A percentile compares a stretch with the other conserved stretches of the same genome.
Conservation (phyloP, 2,888 invertebrate species). For the Reticulitermes lucifugus region DNA sequence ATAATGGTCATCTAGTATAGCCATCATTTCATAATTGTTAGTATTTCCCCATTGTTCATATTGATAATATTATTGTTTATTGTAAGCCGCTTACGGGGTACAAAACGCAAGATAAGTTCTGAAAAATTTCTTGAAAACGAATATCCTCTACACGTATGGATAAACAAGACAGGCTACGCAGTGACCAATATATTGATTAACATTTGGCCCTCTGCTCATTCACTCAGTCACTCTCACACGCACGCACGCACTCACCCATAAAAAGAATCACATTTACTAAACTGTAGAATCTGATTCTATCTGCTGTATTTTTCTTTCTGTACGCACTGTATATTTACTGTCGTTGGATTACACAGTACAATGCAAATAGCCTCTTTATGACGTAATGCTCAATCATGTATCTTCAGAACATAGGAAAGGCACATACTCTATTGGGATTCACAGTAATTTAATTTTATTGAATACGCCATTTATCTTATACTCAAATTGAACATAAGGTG, state of each 20-base stretch:
- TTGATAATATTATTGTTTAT: conserved; percentile 19
- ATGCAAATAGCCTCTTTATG: too few species aligned
- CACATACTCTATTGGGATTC: too few species aligned
- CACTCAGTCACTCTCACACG: background rate
- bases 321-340: too few species aligned
- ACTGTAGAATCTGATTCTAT: background rate
- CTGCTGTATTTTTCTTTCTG: background rate
- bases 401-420: too few species aligned
- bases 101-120: conserved; percentile 24
- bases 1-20: conserved; percentile 42
- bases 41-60: conserved; percentile 30
- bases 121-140: conserved; percentile 30
- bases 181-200: background rate
- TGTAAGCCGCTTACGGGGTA: background rate
- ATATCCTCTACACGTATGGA: background rate
- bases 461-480: too few species aligned
- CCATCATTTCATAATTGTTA: conserved; percentile 32
- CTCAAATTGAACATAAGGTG: too few species aligned
- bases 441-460: too few species aligned
- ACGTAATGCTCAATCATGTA: too few species aligned
- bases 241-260: background rate
- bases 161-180: background rate
- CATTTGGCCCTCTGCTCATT: background rate
- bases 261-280: background rate
- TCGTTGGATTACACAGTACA: too few species aligned